Evolutionary conservation across 1,140 invertebrate species (phyloP), one percentile per base, ranked within the genome.

Genomic region (Leptonema lineaticorne): DNA sequence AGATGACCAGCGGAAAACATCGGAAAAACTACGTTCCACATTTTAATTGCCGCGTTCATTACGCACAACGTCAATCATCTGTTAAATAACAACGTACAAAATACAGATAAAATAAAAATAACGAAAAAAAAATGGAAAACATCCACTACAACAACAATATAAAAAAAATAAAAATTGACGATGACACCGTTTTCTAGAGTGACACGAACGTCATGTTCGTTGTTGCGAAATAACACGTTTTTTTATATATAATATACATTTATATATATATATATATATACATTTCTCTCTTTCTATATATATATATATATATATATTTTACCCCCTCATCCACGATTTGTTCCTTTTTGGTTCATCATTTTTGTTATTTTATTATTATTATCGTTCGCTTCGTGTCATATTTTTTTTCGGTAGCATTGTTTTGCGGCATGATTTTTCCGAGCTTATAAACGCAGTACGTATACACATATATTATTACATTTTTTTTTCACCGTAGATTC

Each of bases 131-230:
- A n/a, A n/a, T n/a, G n/a, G n/a, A n/a, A n/a, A n/a, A n/a, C n/a
- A n/a, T n/a, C n/a, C n/a, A 2, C 16, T 14, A 45, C 37, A 16
- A 45, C 37, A 45, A 14, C 3, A 45, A 53, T 50, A 50, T 16
- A 8, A 33, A 18, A 50, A 50, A 50, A 53, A 53, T 7, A 26
- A 11, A 11, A 26, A 53, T 5, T 22, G 24, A 14, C 18, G 14
- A 24, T 24, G 50, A 53, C 22, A 24, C 22, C 22, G 8, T 53
- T 53, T 53, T 53, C 50, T 11, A 53, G 18, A 53, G 8, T 53
- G 50, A 53, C 22, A 53, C 50, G 14, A 53, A 53, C 9, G 50
- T 53, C 50, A 53, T 24, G 50, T 22, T 53, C 50, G 22, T 26
- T 22, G 20, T 53, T 53, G 5, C 50, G 20, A 26, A 24, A 3